Evolutionary conservation across 2,113 vertebrate species (phyloP).

Genomic region (Calonectris borealis): DNA sequence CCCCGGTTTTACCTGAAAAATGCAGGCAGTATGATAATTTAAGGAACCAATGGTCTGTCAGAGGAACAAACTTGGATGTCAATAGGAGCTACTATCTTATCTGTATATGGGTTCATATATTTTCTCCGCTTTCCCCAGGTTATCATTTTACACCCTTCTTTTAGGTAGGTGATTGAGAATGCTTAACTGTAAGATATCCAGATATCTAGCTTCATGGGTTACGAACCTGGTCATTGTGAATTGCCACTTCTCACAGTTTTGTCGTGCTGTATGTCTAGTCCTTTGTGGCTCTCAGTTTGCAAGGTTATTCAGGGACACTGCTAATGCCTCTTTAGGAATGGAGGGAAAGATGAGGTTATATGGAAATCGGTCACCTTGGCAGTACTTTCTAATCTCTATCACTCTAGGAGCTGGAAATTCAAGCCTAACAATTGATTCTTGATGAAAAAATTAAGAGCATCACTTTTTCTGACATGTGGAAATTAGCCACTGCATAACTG

Average conservation of each 20-base stretch:
- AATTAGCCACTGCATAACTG: constrained; percentile 61
- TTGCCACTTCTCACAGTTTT: not conserved
- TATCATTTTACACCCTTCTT: not conserved
- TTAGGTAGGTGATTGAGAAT: not conserved
- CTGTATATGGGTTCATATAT: not conserved
- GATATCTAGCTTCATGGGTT: not conserved
- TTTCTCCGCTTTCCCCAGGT: not conserved
- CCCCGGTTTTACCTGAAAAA: not conserved
- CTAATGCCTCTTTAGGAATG: constrained; percentile 18
- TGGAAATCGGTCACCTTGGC: constrained; percentile 61
- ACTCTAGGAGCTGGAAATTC: constrained; percentile 43
- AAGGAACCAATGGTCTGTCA: not conserved
- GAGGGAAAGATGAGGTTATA: constrained; percentile 51
- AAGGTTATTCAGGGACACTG: constrained; percentile 39
- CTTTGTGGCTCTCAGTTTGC: not conserved
- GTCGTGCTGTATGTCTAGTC: not conserved
- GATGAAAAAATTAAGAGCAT: constrained; percentile 67
- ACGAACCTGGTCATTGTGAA: not conserved
- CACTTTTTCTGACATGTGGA: constrained; percentile 55
- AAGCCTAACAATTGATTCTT: constrained; percentile 60
- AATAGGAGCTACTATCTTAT: not conserved
- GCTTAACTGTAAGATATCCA: not conserved
- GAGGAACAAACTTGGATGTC: not conserved
- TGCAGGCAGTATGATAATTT: not conserved
- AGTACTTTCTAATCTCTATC: constrained; percentile 42